phyloP scores from a whole-genome alignment of 2,888 invertebrate species.

The Bhutanitis thaidina region DNA sequence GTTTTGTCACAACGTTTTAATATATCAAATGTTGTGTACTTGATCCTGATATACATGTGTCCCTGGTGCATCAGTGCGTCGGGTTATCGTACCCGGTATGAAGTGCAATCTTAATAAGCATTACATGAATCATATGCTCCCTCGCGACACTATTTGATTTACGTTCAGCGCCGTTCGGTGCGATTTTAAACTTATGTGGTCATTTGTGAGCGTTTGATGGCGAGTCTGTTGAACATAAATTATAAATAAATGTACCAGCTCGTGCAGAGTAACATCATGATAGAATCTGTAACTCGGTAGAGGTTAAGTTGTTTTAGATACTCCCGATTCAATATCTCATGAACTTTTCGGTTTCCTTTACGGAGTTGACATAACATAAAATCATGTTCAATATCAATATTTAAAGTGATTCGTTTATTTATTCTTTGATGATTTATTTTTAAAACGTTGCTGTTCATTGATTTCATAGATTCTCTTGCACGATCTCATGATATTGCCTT shows the following conservation, averaged over 20 bases:
- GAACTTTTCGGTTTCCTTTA: no score
- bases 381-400: no score
- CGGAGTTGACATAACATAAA: no score
- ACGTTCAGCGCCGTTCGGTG: slow-evolving; percentile 42
- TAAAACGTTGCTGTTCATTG: no score
- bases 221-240: slow-evolving; percentile 18
- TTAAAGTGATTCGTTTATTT: no score
- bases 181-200: slow-evolving; percentile 52
- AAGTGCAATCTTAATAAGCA: slow-evolving; percentile 27
- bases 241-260: slow-evolving; percentile 11
- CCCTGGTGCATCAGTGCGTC: background rate
- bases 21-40: no score
- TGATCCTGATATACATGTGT: background rate
- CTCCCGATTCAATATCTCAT: no score
- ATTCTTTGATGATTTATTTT: no score
- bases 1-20: no score
- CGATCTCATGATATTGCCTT: no score
- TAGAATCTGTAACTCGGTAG: background rate
- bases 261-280: background rate
- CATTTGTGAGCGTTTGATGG: slow-evolving; percentile 41
- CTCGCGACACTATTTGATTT: slow-evolving; percentile 50
- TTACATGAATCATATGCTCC: slow-evolving; percentile 43
- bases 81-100: slow-evolving; percentile 12
- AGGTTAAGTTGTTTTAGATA: no score
- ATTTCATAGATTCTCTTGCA: no score